Conservation (phyloP, 1,140 invertebrate species). For the Phocides pigmalion region DNA sequence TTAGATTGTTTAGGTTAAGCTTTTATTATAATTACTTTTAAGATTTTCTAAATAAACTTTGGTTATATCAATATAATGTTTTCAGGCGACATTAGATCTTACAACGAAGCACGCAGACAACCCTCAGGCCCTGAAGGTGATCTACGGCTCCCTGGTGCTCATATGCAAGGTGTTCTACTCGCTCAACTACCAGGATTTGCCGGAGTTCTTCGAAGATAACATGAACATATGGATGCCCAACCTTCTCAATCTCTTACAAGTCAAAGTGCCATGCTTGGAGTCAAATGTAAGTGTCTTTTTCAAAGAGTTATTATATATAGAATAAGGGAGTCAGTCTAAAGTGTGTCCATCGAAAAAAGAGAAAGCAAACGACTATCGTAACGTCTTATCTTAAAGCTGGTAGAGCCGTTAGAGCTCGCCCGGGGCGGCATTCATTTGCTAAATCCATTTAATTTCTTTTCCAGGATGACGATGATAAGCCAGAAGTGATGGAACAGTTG, state of each 20-base stretch:
- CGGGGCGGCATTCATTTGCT: too few species aligned
- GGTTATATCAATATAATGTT: background rate
- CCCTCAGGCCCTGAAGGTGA: conserved; percentile 91
- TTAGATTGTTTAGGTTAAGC: too few species aligned
- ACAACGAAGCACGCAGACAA: conserved; percentile 91
- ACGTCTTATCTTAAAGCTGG: too few species aligned
- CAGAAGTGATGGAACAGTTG: conserved; percentile 95
- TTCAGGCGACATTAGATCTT: conserved; percentile 93
- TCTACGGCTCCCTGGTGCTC: conserved; percentile 94
- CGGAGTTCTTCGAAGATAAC: conserved; percentile 99
- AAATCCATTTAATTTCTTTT: too few species aligned
- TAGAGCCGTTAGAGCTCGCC: too few species aligned
- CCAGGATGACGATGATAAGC: conserved; percentile 92
- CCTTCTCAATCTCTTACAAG: conserved; percentile 92
- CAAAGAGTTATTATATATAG: too few species aligned
- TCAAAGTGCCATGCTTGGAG: conserved; percentile 90
- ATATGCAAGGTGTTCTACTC: conserved; percentile 99
- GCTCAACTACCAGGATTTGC: conserved; percentile 97
- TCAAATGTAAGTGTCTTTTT: conserved; percentile 83
- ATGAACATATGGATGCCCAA: conserved; percentile 97
- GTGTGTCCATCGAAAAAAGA: too few species aligned
- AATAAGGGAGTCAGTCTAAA: too few species aligned
- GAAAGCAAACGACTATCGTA: too few species aligned
- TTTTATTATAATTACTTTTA: too few species aligned
- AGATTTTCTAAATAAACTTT: too few species aligned